Evolutionary conservation across 2,797 vertebrate species (phyloP).

Genomic region (Zalophus californianus): DNA sequence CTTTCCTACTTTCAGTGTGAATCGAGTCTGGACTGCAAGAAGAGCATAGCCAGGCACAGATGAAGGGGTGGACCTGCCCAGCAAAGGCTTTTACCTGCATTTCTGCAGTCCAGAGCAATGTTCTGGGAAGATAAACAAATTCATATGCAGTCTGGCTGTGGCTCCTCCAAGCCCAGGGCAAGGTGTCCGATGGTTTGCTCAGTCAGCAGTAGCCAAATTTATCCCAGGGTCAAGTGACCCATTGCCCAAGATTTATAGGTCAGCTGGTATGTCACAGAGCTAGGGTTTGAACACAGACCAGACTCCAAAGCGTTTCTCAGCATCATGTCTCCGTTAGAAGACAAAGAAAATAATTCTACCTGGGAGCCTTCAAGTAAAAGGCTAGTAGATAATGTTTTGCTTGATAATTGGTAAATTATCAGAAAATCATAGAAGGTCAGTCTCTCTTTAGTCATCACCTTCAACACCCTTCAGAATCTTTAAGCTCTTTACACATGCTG

Average conservation of each 20-base stretch:
- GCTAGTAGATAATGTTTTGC: not conserved
- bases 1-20: not conserved
- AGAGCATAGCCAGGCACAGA: not conserved
- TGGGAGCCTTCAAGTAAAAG: not conserved
- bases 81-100: not conserved
- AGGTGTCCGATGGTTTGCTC: not conserved
- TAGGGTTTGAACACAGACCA: not conserved
- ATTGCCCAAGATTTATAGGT: not conserved
- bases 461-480: not conserved
- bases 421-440: not conserved
- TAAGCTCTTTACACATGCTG: not conserved
- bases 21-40: not conserved
- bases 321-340: not conserved
- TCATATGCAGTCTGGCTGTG: not conserved
- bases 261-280: not conserved
- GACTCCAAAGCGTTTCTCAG: not conserved
- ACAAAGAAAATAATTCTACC: not conserved
- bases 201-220: not conserved
- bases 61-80: not conserved
- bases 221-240: not conserved
- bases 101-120: not conserved
- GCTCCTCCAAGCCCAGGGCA: not conserved
- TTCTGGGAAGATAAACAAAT: not conserved
- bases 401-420: not conserved
- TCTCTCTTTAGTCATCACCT: not conserved